These are phyloP conservation scores for Drosophila antonietae DNA, from an alignment of 2,888 invertebrate species.

Conservation along the genomic window DNA sequence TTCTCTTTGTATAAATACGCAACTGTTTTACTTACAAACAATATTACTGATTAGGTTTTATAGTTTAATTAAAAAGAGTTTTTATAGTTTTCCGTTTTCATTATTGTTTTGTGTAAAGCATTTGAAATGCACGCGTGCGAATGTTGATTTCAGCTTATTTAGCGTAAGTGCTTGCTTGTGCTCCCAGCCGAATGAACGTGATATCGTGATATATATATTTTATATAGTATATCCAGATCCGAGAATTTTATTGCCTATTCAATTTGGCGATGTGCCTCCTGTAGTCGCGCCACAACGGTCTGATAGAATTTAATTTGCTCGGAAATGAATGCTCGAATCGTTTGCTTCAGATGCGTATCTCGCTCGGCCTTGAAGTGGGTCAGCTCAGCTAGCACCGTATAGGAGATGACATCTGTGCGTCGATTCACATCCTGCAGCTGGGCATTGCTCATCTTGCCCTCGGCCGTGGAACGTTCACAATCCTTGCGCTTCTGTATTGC, in stretches of 20 bases:
- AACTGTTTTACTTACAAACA: constrained; percentile 66
- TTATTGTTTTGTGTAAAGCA: constrained; percentile 56
- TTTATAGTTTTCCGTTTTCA: constrained; percentile 20
- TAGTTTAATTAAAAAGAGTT: constrained; percentile 47
- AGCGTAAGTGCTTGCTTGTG: constrained; percentile 45
- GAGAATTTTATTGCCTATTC: constrained; percentile 55
- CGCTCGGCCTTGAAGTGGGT: constrained; percentile 96
- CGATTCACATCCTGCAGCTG: constrained; percentile 92
- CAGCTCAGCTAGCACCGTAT: constrained; percentile 96
- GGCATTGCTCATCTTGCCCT: constrained; percentile 92
- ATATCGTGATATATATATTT: constrained; percentile 5
- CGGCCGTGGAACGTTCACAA: constrained; percentile 91
- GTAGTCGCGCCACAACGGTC: constrained; percentile 90
- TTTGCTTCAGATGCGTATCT: constrained; percentile 92
- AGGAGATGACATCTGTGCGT: constrained; percentile 96
- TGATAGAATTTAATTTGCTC: constrained; percentile 97
- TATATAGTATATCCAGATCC: constrained; percentile 13
- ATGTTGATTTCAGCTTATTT: constrained; percentile 64
- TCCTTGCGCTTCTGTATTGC: constrained; percentile 95
- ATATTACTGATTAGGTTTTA: constrained; percentile 57
- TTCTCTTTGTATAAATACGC: constrained; percentile 48
- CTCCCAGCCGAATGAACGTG: constrained; percentile 54
- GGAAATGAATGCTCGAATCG: constrained; percentile 93
- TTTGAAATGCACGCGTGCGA: constrained; percentile 76
- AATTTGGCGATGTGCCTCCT: constrained; percentile 86